Base-by-base conservation (phyloP, 2,888 invertebrate genomes). In the Diploptera punctata region DNA sequence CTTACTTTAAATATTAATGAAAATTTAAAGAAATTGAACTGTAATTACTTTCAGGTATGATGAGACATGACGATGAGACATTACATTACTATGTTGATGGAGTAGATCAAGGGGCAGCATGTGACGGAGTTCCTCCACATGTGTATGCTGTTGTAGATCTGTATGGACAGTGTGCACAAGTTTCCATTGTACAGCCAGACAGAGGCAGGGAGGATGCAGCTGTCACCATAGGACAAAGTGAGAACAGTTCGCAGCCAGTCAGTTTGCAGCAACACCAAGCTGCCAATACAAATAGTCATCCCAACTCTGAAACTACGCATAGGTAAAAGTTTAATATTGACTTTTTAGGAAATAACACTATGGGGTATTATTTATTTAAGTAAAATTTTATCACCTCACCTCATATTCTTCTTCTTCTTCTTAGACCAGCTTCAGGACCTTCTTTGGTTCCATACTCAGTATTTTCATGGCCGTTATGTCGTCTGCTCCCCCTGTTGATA, bases 61-160 rank as follows among this genome's bases (percentile, higher is more conserved):
- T 96, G 93, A 88, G 95, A 78, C 93, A 93, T 76, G 87, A 91
- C 0, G 95, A 97, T 81, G 90, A 91, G 60, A 92, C 90, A 75
- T 86, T 97, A 13, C 95, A 96, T 81, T 95, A 94, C 83, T 95
- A 91, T 80, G 84, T 94, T 71, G 93, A 96, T 80, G 95, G 95
- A 0, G 89, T 93, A 79, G 94, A 95, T 79, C 93, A 94, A 86
- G 96, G 95, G 16, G 86, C 90, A 24, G 96, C 97, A 1, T 94
- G 93, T 82, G 89, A 90, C 69, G 91, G 93, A 73, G 88, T 93
- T 3, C 91, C 93, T 74, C 84, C 88, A 44, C 93, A 91, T 82
- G 90, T 97, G 70, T 98, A 94, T 84, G 97, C 96, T 1, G 96
- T 98, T n/a, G 91, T 98, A 67, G 97, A 98, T 85, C 86, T 98